These are phyloP conservation scores for Megaceryle maxima DNA, from an alignment of 2,113 vertebrate species.

Conservation along the genomic window DNA sequence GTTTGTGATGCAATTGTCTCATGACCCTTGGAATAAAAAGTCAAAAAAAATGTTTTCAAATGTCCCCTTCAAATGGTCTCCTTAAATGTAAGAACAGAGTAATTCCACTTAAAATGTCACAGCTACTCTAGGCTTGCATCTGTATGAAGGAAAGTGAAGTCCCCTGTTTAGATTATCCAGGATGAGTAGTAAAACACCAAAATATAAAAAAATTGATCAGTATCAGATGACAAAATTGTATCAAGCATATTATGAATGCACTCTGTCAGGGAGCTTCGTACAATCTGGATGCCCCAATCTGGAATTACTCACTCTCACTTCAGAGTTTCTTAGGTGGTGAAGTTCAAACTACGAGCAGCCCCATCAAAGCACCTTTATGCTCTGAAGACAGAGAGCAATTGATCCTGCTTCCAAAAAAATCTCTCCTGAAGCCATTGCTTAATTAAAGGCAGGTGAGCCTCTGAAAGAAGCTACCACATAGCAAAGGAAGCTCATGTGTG, in stretches of 20 bases:
- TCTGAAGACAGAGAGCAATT: neutral
- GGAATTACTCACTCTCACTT: neutral
- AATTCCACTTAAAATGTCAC: neutral
- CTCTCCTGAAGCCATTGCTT: neutral
- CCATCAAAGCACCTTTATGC: neutral
- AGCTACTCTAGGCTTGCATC: neutral
- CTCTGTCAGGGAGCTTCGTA: neutral
- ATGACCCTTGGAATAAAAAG: neutral
- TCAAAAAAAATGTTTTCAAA: neutral
- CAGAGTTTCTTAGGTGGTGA: neutral
- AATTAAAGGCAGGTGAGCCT: neutral
- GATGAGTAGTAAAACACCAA: neutral
- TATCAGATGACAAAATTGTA: neutral
- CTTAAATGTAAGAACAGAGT: neutral
- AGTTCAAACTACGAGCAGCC: neutral
- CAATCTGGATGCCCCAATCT: neutral
- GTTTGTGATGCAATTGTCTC: neutral
- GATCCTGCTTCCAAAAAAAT: neutral
- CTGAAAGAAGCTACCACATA: neutral
- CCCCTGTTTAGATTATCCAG: neutral
- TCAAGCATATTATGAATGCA: neutral
- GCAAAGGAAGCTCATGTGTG: neutral
- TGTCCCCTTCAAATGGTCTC: neutral
- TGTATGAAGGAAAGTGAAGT: neutral
- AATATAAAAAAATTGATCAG: neutral